Percentiles rank a stretch among this genome's conserved stretches.
phyloP scores from a whole-genome alignment of 37 sponge, comb jelly and placozoan genomes.

The Petrosia ficiformis region DNA sequence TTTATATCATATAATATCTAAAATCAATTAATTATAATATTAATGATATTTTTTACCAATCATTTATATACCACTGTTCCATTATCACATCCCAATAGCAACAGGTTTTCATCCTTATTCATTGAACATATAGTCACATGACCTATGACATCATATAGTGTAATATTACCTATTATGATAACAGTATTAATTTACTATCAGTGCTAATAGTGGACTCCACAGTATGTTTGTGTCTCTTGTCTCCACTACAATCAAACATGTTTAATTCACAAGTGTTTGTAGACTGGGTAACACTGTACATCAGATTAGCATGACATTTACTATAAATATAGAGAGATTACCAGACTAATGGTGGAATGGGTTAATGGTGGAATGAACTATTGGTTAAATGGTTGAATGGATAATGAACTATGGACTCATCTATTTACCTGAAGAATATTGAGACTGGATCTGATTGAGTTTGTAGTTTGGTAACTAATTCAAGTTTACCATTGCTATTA shows the following conservation, averaged over 20 bases:
- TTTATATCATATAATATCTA: slow-evolving; percentile 18
- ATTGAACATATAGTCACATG: slow-evolving; percentile 33
- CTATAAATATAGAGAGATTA: slow-evolving; percentile 4
- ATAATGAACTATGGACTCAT: background rate
- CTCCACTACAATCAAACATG: background rate
- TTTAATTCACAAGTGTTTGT: background rate
- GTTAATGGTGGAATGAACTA: background rate
- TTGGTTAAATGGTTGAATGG: too few species aligned
- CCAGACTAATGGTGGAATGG: background rate
- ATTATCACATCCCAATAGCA: slow-evolving; percentile 59
- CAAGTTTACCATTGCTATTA: slow-evolving; percentile 21
- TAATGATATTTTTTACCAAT: background rate
- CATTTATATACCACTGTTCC: slow-evolving; percentile 41
- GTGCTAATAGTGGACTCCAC: background rate
- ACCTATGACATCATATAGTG: slow-evolving; percentile 10
- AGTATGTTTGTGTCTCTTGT: background rate
- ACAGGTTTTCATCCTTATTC: slow-evolving; percentile 46
- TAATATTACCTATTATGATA: background rate
- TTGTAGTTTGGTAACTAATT: slow-evolving; percentile 16
- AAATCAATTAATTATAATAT: background rate
- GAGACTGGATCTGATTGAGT: slow-evolving; percentile 35
- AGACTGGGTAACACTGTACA: slow-evolving; percentile 28
- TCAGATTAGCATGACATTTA: slow-evolving; percentile 6
- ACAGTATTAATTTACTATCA: background rate
- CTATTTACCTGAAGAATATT: slow-evolving; percentile 46